Base-by-base conservation (phyloP, 2,113 vertebrate species). In the Echinops telfairi region DNA sequence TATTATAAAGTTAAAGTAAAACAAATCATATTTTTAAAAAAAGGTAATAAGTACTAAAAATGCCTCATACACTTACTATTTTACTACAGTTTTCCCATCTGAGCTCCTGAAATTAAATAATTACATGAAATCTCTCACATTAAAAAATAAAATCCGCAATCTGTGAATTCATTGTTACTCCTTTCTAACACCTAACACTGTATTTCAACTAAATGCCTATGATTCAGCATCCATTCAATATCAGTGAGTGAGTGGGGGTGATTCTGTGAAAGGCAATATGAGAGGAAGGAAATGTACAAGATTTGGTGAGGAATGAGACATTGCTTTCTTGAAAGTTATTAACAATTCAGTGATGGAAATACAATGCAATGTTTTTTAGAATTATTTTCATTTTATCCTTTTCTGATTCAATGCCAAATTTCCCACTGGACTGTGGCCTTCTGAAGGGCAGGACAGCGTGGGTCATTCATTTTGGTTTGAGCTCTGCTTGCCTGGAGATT, bases 11-110 rank as follows among this genome's bases (percentile, higher is more conserved):
- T 87, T 80, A 71, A 88, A 83, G 16, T 73, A 22, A 70, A 36
- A 20, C 31, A 68, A 88, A 81, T 88, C 68, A 66, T 36, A 64
- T 64, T 73, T 53, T 31, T 88, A 85, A n/a, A 17, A 12, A 89
- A 84, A 89, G 40, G 11, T 76, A 70, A 82, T n/a, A 75, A 87
- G 27, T 89, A n/a, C 15, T 80, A 11, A 71, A 81, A 76, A 78
- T 14, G 60, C 12, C 40, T 84, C 17, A 53, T 38, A 71, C 82
- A 29, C 77, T 93, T 82, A 29, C 77, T 93, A 75, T 71, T 43
- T 66, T 66, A 25, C 25, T 66, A 66, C 10, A 47, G 27, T 86
- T 82, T 68, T 62, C 23, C 64, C 53, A 38, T n/a, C 83, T 38
- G 3, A 22, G 36, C 16, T 71, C n/a, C 40, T 70, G 27, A 89